These are phyloP conservation scores for Bombylius discolor DNA, from an alignment of 2,888 invertebrate species.

Conservation along the genomic window DNA sequence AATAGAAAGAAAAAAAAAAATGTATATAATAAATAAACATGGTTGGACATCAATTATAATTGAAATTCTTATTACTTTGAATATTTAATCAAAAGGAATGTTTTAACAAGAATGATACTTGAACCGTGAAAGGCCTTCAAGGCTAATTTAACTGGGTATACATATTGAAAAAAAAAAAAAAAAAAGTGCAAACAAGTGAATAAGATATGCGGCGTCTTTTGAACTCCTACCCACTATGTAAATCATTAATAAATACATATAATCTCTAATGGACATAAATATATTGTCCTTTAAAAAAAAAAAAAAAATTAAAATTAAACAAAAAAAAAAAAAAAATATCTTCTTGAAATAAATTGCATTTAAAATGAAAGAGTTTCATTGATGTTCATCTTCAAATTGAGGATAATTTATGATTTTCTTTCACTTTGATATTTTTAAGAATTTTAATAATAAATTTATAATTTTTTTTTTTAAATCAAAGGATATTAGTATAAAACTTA, in stretches of 20 bases:
- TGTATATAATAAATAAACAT: not conserved
- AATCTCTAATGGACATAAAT: not conserved
- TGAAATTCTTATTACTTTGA: conserved; percentile 8
- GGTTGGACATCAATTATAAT: conserved; percentile 11
- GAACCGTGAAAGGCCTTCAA: conserved; percentile 2
- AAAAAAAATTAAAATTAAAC: not conserved
- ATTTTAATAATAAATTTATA: too few species aligned
- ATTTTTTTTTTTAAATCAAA: too few species aligned
- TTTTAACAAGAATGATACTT: not conserved
- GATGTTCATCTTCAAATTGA: not conserved
- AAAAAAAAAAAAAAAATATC: not conserved
- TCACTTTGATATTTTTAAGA: not conserved
- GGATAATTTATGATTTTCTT: not conserved
- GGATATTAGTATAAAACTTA: too few species aligned
- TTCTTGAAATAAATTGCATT: too few species aligned
- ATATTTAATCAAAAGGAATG: conserved; percentile 13
- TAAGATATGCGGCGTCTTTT: not conserved
- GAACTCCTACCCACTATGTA: not conserved
- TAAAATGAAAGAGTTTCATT: not conserved
- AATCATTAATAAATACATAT: not conserved
- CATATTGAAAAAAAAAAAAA: not conserved
- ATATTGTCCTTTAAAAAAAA: too few species aligned
- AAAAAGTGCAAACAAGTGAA: not conserved
- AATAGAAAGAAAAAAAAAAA: too few species aligned
- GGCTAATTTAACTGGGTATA: not conserved